Percentiles rank a stretch among this genome's conserved stretches.
These are phyloP conservation scores for Frieseomelitta varia DNA, from an alignment of 1,140 invertebrate species.

Conservation along the genomic window DNA sequence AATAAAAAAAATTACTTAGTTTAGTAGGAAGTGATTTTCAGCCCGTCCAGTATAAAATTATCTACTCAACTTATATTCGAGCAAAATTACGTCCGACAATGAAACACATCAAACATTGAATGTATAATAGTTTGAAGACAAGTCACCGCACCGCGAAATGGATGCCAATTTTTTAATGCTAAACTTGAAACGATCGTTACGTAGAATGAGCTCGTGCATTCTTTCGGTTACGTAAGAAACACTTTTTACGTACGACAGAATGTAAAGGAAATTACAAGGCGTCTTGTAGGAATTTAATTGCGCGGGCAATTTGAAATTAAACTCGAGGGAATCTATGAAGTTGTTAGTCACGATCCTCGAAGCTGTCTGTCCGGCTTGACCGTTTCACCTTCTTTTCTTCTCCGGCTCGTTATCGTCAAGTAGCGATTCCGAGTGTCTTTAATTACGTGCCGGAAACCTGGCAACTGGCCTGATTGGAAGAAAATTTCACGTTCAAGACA, in stretches of 20 bases:
- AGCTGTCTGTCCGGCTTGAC: slow-evolving; percentile 71
- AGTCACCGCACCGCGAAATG: neutral
- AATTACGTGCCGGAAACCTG: slow-evolving; percentile 65
- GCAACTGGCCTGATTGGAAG: slow-evolving; percentile 62
- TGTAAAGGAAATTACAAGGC: slow-evolving; percentile 35
- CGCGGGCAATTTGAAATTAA: slow-evolving; percentile 52
- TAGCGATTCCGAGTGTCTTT: slow-evolving; percentile 65
- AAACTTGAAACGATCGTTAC: neutral
- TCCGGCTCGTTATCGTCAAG: slow-evolving; percentile 64
- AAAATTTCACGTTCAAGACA: slow-evolving; percentile 58
- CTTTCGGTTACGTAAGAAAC: neutral
- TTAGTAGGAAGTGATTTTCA: no score
- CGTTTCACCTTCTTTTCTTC: slow-evolving; percentile 50
- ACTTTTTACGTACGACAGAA: neutral
- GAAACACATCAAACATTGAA: no score
- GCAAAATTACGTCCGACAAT: neutral
- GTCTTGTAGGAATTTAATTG: slow-evolving; percentile 47
- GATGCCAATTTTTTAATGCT: neutral
- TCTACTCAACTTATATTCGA: no score
- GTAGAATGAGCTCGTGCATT: neutral
- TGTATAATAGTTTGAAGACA: neutral
- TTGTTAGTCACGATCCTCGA: slow-evolving; percentile 77
- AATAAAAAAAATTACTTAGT: no score
- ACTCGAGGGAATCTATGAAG: slow-evolving; percentile 72
- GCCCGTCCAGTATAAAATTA: no score